Evolutionary conservation across 2,113 vertebrate species (phyloP), one percentile per base, ranked within the genome.

Genomic region (Chaetorhynchus papuensis): DNA sequence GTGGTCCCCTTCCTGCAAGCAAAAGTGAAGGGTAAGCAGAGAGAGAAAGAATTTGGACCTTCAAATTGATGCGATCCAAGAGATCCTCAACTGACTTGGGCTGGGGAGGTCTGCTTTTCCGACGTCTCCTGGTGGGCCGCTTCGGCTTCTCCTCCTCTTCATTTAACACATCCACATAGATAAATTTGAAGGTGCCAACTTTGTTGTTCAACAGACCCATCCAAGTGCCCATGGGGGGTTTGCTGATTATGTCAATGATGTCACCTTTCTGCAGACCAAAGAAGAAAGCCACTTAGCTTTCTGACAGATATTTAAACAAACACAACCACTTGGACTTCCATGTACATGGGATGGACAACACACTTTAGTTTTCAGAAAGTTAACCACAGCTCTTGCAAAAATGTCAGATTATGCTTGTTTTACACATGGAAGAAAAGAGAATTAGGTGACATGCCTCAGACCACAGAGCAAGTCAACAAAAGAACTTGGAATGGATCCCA

Each of bases 141-240:
- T 99, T 99, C 1, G 99, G 99, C 92, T 99, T 99, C 97, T 99
- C 99, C 80, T 99, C 99, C 47, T 99, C 99, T 70, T 99, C 99
- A 9, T 94, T 98, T 75, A 99, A 97, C 75, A 99, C 99, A 1
- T 99, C 99, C 98, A 99, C 99, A 8, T 99, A 99, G 97, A 99
- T 99, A 97, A 99, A 99, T 95, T 99, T 99, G 98, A 99, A 99
- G 6, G 99, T 99, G 87, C 99, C 99, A 30, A 99, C 99, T 94
- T 99, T 99, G 97, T 99, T 99, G 97, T 99, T 99, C 88, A 99
- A 83, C 61, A 99, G 97, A 23, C 99, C 99, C 99, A 99, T 99
- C 99, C 99, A 99, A 7, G 99, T 99, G 23, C 99, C 99, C 99
- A 99, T 99, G n/a, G 99, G 99, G 0, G 99, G 99, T 90, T 99